Evolutionary conservation across 2,888 invertebrate species (phyloP).

Genomic region (Invenusta paracnida): DNA sequence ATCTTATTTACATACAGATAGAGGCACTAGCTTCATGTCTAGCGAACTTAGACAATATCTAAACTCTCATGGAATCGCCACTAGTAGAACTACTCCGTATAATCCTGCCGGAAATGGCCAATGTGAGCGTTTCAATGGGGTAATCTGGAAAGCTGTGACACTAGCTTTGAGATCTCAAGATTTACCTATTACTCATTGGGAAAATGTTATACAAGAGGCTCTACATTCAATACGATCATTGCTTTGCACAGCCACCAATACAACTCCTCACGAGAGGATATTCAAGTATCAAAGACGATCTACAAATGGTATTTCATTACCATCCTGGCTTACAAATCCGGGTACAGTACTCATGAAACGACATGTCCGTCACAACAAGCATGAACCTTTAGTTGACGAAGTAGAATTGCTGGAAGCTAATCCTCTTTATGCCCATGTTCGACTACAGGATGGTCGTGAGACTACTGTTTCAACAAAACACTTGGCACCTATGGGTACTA

Average conservation of each 20-base stretch:
- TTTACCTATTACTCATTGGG: conserved; percentile 38
- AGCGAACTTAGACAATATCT: conserved; percentile 43
- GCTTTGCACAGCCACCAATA: conserved; percentile 44
- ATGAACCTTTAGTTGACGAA: conserved; percentile 44
- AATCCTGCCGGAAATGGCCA: conserved; percentile 46
- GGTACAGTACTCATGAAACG: conserved; percentile 43
- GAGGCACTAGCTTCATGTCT: conserved; percentile 47
- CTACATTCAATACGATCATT: conserved; percentile 47
- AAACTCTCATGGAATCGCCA: conserved; percentile 41
- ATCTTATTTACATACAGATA: conserved; percentile 46
- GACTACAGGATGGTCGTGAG: conserved; percentile 42
- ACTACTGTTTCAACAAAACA: conserved; percentile 43
- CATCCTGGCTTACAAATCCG: conserved; percentile 41
- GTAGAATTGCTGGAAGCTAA: conserved; percentile 44
- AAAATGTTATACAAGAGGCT: conserved; percentile 45
- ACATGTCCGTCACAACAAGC: conserved; percentile 39
- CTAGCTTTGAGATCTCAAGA: conserved; percentile 41
- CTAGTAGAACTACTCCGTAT: conserved; percentile 46
- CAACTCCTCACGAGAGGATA: conserved; percentile 44
- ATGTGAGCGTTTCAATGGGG: conserved; percentile 46
- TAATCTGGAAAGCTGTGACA: conserved; percentile 46
- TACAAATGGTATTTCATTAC: conserved; percentile 33
- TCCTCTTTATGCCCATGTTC: conserved; percentile 44
- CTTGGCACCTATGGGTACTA: conserved; percentile 41
- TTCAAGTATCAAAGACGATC: conserved; percentile 35